Percentiles rank a stretch among this genome's conserved stretches.
Evolutionary conservation across 2,888 invertebrate genomes (phyloP).

Genomic region (Diarsia mendica): DNA sequence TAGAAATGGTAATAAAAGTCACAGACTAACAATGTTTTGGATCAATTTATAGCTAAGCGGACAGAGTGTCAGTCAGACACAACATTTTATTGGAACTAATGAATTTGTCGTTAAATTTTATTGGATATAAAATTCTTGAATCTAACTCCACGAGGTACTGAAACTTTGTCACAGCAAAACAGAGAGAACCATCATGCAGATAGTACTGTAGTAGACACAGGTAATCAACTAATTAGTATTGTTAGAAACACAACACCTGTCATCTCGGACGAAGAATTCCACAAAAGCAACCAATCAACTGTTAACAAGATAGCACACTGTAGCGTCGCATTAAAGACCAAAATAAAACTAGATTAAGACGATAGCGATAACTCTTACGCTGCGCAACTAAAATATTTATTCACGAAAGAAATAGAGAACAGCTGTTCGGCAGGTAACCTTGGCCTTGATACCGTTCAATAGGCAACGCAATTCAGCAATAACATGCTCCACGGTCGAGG

Average conservation of each 20-base stretch:
- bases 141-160: background rate
- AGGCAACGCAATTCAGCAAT: conserved; percentile 85
- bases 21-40: conserved; percentile 30
- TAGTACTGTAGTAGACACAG: background rate
- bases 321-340: conserved; percentile 8
- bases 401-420: conserved; percentile 70
- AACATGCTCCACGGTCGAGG: conserved; percentile 85
- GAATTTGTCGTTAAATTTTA: conserved; percentile 20
- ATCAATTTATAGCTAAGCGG: conserved; percentile 35
- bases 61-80: conserved; percentile 1
- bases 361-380: conserved; percentile 52
- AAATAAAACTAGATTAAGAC: conserved; percentile 53
- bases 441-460: conserved; percentile 85
- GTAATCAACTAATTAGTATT: background rate
- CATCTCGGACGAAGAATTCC: background rate
- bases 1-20: conserved; percentile 29
- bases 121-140: conserved; percentile 24
- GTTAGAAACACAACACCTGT: background rate
- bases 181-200: background rate
- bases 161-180: conserved; percentile 3
- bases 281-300: conserved; percentile 13
- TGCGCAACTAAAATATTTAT: conserved; percentile 67
- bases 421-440: conserved; percentile 81
- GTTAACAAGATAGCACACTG: conserved; percentile 27
- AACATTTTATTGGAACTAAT: conserved; percentile 42